These are phyloP conservation scores for Mellivora capensis DNA, from an alignment of 2,113 vertebrate genomes.

Conservation along the genomic window DNA sequence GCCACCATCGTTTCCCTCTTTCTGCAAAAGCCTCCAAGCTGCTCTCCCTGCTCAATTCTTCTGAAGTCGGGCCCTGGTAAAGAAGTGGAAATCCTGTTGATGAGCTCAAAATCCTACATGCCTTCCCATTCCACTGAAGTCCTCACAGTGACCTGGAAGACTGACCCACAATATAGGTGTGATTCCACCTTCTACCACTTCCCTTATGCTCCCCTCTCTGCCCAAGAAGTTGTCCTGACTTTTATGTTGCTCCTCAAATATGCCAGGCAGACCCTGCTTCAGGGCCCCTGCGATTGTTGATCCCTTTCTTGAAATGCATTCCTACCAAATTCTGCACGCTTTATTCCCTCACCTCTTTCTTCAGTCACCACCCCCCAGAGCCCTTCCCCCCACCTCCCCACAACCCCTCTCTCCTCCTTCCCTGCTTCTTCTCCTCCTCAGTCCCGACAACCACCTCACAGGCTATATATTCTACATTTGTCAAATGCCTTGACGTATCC, in stretches of 20 bases:
- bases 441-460: background rate
- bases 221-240: fast-evolving
- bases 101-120: background rate
- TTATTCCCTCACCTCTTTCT: background rate
- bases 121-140: background rate
- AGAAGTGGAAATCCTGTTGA: background rate
- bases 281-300: background rate
- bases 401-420: background rate
- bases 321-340: background rate
- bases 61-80: background rate
- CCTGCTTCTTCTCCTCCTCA: background rate
- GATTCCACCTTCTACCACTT: background rate
- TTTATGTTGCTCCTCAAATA: background rate
- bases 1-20: background rate
- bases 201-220: background rate
- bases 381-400: background rate
- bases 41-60: background rate
- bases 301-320: background rate
- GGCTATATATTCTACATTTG: background rate
- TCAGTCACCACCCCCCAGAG: background rate
- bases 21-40: background rate
- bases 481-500: background rate
- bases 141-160: background rate
- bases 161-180: background rate
- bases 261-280: background rate